Evolutionary conservation across 2,888 invertebrate genomes (phyloP), one percentile per base, ranked within the genome.

Genomic region (Aethes cnicana): DNA sequence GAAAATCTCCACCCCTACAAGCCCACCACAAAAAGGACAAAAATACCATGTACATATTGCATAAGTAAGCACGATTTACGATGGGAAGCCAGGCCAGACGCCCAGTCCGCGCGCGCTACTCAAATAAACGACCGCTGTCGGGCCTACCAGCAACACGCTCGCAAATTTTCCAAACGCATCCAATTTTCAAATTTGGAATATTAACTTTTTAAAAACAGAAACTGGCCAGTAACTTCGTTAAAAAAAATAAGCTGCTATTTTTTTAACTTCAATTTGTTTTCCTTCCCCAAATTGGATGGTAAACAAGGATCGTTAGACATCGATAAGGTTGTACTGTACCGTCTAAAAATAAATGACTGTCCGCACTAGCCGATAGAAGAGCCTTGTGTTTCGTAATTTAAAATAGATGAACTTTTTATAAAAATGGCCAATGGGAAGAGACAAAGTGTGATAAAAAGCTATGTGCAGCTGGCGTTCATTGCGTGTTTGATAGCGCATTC

Each of bases 61-160:
- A 52, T 52, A 52, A 52, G 42, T 30, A 42, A 42, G 8, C 42
- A 20, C 23, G 52, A 44, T 44, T 46, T 50, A 52, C 32, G 44
- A 36, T 46, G 52, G 52, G 46, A 52, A 46, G 52, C 39, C 52
- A 33, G 18, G 56, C 54, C 58, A 55, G 53, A 47, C 54, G 64
- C 73, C 77, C 77, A 80, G 76, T 78, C 69, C 60, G 61, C 67
- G 68, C 74, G 73, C 74, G 70, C 72, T 69, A 58, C 48, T 55
- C 47, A 11, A 9, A 52, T 25, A 37, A 32, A 25, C 42, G 36
- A 49, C 18, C 39, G 46, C 46, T n/a, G n/a, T n/a, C 18, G 32
- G 33, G 30, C 53, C 43, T 30, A 32, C 26, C 43, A 18, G 30
- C 26, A 16, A 12, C 32, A 35, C 39, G n/a, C 21, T 21, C 41